Evolutionary conservation across 2,888 invertebrate species (phyloP), one percentile per base, ranked within the genome.

Genomic region (Flexamia atlantica): DNA sequence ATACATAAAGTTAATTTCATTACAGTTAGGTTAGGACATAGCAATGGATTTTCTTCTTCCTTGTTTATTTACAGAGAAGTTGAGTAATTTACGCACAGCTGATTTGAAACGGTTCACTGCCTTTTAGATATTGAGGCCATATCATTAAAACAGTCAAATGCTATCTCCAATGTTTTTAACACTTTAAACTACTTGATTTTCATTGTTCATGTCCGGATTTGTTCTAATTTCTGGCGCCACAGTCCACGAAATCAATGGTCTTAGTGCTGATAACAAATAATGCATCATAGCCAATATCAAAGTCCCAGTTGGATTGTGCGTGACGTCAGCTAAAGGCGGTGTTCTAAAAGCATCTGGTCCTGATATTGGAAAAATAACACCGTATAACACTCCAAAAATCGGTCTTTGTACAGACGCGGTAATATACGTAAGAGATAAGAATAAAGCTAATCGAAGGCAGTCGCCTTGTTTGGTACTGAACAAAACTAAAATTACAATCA

Each of bases 271-370:
- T 23, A 84, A 42, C 17, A 82, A 32, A 32, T 84, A 84, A 82
- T 84, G 84, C 30, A 84, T 2, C 74, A 74, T 30, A 1, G 84
- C 53, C 17, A 84, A 68, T 25, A 32, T 20, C 42, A 84, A 50
- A 14, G 84, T 84, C 0, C 40, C 57, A 28, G 25, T 50, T 30
- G 81, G 50, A 20, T 57, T 74, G 23, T 84, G 50, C 32, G 82
- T 50, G 23, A 84, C 68, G 68, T 84, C 68, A 14, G 84, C 84
- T 20, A 84, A 25, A 40, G 84, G 84, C 1, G 84, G 84, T 9
- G 76, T 60, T 74, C 82, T 84, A 40, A 82, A 84, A 60, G 74
- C 74, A 28, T 82, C 84, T 5, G 82, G 81, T 46, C 82, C 81
- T n/a, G 36, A 64, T 28, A 70, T 28, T 1, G 76, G 64, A 30